These are phyloP conservation scores for Harpegnathos saltator DNA, from an alignment of 1,140 invertebrate species.

Conservation along the genomic window DNA sequence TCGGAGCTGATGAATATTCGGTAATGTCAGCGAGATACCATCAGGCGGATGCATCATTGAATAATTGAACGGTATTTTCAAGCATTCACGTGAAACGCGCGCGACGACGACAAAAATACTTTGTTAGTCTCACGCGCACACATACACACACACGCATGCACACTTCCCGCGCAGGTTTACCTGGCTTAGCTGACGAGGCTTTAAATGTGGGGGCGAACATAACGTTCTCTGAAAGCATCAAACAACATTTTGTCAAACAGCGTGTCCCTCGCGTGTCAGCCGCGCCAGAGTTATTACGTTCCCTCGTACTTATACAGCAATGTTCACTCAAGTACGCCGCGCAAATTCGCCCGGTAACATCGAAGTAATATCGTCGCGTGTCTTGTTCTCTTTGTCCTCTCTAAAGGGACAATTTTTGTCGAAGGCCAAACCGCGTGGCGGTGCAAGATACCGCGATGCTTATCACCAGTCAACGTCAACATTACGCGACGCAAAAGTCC, in stretches of 20 bases:
- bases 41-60: too few species aligned
- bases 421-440: neutral
- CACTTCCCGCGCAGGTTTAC: conserved; percentile 85
- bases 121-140: conserved; percentile 46
- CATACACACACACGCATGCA: neutral
- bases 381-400: too few species aligned
- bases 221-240: conserved; percentile 88
- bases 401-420: neutral
- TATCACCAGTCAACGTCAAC: conserved; percentile 36
- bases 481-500: neutral
- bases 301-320: neutral
- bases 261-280: conserved; percentile 7
- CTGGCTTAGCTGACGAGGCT: conserved; percentile 90
- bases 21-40: too few species aligned
- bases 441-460: conserved; percentile 3
- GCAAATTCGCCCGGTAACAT: conserved; percentile 5
- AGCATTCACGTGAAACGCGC: conserved; percentile 6
- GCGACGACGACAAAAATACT: conserved; percentile 11
- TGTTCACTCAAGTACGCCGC: neutral
- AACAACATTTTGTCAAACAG: conserved; percentile 78
- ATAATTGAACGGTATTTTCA: neutral
- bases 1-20: too few species aligned
- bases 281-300: neutral
- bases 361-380: too few species aligned
- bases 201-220: conserved; percentile 92